These are phyloP conservation scores for Astreopora myriophthalma DNA, from an alignment of 64 coral and sea anemone genomes.

Conservation along the genomic window DNA sequence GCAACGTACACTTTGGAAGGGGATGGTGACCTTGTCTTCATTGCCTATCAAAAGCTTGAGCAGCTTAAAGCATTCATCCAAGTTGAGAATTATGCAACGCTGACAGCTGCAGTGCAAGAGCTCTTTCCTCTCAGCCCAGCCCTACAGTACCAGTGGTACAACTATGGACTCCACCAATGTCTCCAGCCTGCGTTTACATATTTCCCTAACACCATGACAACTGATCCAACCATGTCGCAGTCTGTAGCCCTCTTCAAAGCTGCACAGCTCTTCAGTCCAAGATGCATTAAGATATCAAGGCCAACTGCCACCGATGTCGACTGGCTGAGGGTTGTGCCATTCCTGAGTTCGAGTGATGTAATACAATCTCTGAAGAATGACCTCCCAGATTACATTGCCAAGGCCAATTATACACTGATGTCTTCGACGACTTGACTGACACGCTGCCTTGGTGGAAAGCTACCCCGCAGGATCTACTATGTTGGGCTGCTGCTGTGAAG, in stretches of 20 bases:
- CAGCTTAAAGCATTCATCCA: constrained; percentile 13
- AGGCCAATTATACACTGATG: constrained; percentile 38
- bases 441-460: constrained; percentile 33
- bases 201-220: constrained; percentile 19
- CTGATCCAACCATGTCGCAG: constrained; percentile 27
- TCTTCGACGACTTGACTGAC: constrained; percentile 19
- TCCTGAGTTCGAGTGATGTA: constrained; percentile 2
- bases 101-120: constrained; percentile 20
- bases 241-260: constrained; percentile 52
- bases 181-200: constrained; percentile 53
- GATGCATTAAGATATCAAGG: background rate
- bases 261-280: constrained; percentile 53
- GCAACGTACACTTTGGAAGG: constrained; percentile 45
- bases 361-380: constrained; percentile 33
- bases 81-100: constrained; percentile 20
- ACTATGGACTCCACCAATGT: constrained; percentile 27
- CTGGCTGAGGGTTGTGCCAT: constrained; percentile 11
- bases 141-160: constrained; percentile 8
- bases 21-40: constrained; percentile 21
- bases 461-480: background rate
- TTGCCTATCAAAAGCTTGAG: constrained; percentile 40
- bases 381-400: constrained; percentile 34
- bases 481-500: constrained; percentile 44
- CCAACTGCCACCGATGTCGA: constrained; percentile 45
- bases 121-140: constrained; percentile 9